phyloP scores from a whole-genome alignment of 2,888 invertebrate species.

The Pammene fasciana region DNA sequence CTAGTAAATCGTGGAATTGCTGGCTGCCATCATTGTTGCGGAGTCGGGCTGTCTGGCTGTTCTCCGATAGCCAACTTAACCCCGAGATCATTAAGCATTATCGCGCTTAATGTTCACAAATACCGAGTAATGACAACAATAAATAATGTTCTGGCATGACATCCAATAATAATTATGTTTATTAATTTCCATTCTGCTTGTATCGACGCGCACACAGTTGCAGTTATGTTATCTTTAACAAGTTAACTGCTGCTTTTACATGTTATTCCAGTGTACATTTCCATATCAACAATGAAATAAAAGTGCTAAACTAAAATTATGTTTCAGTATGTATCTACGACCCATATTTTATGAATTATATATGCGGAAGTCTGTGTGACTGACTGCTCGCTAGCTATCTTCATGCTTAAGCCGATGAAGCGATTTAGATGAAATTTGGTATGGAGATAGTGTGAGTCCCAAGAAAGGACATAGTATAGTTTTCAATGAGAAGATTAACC shows the following conservation, averaged over 20 bases:
- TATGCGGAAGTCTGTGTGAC: no score
- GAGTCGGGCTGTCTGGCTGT: conserved; percentile 35
- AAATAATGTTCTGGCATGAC: conserved; percentile 34
- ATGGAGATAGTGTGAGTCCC: no score
- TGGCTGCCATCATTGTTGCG: conserved; percentile 20
- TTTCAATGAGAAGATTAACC: no score
- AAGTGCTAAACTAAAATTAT: not conserved
- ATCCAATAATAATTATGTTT: conserved; percentile 38
- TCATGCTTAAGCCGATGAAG: no score
- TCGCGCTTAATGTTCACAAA: conserved; percentile 36
- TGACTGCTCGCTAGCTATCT: no score
- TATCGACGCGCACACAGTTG: conserved; percentile 22
- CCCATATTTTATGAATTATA: no score
- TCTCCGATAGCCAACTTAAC: conserved; percentile 35
- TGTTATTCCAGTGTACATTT: conserved; percentile 9
- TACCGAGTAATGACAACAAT: conserved; percentile 40
- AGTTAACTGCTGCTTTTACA: conserved; percentile 21
- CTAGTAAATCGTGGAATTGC: conserved; percentile 15
- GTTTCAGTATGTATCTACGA: no score
- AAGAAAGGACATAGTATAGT: no score
- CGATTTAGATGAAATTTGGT: no score
- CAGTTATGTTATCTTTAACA: conserved; percentile 22
- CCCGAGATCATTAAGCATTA: conserved; percentile 38
- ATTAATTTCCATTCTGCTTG: conserved; percentile 28
- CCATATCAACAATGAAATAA: conserved; percentile 4